phyloP scores from a whole-genome alignment of 2,113 vertebrate species.

The Halcyon senegalensis region DNA sequence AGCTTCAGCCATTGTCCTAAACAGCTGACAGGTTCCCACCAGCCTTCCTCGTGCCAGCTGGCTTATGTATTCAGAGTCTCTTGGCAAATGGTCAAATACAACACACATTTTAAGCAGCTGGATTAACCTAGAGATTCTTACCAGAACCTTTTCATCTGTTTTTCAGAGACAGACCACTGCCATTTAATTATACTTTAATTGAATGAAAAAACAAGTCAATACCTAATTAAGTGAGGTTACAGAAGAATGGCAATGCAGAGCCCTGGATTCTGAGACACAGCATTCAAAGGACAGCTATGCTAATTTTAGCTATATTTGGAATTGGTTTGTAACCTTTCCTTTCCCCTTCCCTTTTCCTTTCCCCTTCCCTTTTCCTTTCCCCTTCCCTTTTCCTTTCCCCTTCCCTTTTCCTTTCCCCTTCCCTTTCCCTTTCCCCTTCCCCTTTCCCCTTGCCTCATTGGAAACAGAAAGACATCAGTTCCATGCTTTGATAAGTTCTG shows the following conservation, averaged over 20 bases:
- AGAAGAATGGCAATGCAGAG: constrained; percentile 14
- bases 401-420: not conserved
- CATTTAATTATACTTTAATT: constrained; percentile 75
- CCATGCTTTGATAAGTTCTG: not conserved
- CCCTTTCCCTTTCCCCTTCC: not conserved
- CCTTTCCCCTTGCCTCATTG: too few species aligned
- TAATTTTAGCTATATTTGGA: constrained; percentile 21
- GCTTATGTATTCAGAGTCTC: constrained; percentile 67
- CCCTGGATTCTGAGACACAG: constrained; percentile 5
- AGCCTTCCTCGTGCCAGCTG: constrained; percentile 66
- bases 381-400: too few species aligned
- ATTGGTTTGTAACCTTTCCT: not conserved
- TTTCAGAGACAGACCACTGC: constrained; percentile 68
- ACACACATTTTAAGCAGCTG: constrained; percentile 79
- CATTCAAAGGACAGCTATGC: not conserved
- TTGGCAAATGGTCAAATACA: constrained; percentile 78
- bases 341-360: too few species aligned
- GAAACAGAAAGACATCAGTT: not conserved
- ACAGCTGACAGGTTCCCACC: constrained; percentile 75
- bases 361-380: not conserved
- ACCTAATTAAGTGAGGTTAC: constrained; percentile 61
- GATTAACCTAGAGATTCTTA: constrained; percentile 79
- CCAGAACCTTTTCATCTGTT: constrained; percentile 77
- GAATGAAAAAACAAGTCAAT: constrained; percentile 66
- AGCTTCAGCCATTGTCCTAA: constrained; percentile 53